Base-by-base conservation (phyloP, 2,797 vertebrate species). In the Cossypha dichroa region DNA sequence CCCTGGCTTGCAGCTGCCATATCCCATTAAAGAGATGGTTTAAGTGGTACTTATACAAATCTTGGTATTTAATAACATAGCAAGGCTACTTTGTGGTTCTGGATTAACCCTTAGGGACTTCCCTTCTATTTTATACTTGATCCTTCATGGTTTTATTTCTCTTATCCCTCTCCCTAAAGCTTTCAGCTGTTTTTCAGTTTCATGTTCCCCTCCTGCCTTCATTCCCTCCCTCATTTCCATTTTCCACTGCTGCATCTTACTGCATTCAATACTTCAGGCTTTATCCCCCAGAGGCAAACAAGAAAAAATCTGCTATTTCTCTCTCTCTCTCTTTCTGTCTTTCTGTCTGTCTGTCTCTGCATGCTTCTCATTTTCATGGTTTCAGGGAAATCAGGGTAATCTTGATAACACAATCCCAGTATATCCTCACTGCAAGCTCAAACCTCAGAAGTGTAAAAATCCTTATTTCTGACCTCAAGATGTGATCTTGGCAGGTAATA, bases 181-280 rank as follows among this genome's bases (percentile, higher is more conserved):
- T 92, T 96, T 92, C 69, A 86, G 55, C 28, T 94, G 29, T 77
- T 72, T 58, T 76, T n/a, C 43, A 59, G 21, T 62, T 92, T 93
- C 88, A 63, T 4, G 2, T 33, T 91, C 15, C 72, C 33, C 36
- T 72, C 25, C 55, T 86, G 34, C 18, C 28, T 91, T 66, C 33
- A 29, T 56, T 76, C 36, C 11, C 52, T 76, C 25, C 21, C 21
- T 87, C 28, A 38, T 64, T 88, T 85, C 28, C 12, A 40, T 85
- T 90, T 94, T 93, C 21, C 36, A 58, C 34, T 28, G 26, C 54
- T 90, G 11, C n/a, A 46, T 80, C 56, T 58, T 91, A 23, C 56
- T 72, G 33, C 33, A 26, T 64, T 62, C 25, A 56, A 0, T 56
- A 29, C 41, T 41, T 74, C 41, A 38, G 22, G 10, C 6, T 70